Evolutionary conservation across 2,888 invertebrate genomes (phyloP).

Genomic region (Drosophila mimica): DNA sequence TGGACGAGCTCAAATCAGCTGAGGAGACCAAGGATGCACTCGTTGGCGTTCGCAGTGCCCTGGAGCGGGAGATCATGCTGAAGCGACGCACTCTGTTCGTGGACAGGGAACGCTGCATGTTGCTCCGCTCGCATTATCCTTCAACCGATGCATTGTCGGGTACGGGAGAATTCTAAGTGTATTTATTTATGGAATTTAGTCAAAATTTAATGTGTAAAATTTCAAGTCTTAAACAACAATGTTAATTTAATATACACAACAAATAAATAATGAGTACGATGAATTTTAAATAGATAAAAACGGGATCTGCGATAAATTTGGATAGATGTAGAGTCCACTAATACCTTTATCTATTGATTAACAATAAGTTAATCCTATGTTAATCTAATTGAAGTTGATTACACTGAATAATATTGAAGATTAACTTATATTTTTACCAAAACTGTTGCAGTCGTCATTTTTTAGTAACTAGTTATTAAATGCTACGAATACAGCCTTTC

Average conservation of each 20-base stretch:
- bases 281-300: background rate
- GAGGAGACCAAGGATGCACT: slow-evolving; percentile 87
- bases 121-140: slow-evolving; percentile 88
- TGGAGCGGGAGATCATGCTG: slow-evolving; percentile 89
- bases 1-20: slow-evolving; percentile 88
- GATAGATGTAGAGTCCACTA: background rate
- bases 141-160: slow-evolving; percentile 88
- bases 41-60: slow-evolving; percentile 86
- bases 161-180: slow-evolving; percentile 18
- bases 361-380: background rate
- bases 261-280: background rate
- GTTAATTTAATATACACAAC: background rate
- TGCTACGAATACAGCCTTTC: no score
- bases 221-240: slow-evolving; percentile 9
- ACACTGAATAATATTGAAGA: background rate
- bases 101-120: slow-evolving; percentile 87
- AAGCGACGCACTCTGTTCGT: slow-evolving; percentile 88
- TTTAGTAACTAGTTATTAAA: no score
- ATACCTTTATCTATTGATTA: background rate
- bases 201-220: slow-evolving; percentile 46
- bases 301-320: background rate
- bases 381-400: background rate
- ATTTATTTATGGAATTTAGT: background rate
- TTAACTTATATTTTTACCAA: background rate
- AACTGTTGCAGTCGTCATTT: no score